Evolutionary conservation across 2,113 vertebrate genomes (phyloP).

Genomic region (Anguilla japonica): DNA sequence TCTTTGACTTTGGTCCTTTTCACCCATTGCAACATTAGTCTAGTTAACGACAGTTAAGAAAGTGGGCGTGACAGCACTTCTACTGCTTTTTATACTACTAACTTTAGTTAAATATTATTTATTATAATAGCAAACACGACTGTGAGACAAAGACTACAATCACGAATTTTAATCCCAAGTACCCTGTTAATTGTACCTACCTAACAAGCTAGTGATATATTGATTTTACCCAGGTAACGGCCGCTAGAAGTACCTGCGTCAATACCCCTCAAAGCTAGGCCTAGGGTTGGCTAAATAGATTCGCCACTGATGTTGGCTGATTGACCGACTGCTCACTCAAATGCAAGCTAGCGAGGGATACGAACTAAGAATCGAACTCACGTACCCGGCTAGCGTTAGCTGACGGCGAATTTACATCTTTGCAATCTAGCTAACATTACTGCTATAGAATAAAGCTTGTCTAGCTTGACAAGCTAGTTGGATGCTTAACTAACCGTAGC

Average conservation of each 20-base stretch:
- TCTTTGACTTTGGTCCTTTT: background rate
- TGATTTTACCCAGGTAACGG: background rate
- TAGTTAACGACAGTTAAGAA: background rate
- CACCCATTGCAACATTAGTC: background rate
- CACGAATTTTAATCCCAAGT: no score
- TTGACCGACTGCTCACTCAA: background rate
- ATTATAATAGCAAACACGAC: background rate
- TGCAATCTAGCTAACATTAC: no score
- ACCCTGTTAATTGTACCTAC: background rate
- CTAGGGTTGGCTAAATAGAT: background rate
- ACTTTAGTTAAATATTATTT: background rate
- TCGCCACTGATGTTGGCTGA: background rate
- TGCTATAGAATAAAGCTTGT: background rate
- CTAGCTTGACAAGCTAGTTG: background rate
- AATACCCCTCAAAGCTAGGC: background rate
- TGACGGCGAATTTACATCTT: no score
- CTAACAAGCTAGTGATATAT: background rate
- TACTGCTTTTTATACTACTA: background rate
- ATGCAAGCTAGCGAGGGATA: background rate
- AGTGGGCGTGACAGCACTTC: background rate
- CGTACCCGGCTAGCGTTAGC: background rate
- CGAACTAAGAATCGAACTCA: background rate
- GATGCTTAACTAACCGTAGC: background rate
- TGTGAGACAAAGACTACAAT: background rate
- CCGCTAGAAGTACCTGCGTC: background rate